phyloP scores from a whole-genome alignment of 2,113 vertebrate species.

The Collichthys lucidus region DNA sequence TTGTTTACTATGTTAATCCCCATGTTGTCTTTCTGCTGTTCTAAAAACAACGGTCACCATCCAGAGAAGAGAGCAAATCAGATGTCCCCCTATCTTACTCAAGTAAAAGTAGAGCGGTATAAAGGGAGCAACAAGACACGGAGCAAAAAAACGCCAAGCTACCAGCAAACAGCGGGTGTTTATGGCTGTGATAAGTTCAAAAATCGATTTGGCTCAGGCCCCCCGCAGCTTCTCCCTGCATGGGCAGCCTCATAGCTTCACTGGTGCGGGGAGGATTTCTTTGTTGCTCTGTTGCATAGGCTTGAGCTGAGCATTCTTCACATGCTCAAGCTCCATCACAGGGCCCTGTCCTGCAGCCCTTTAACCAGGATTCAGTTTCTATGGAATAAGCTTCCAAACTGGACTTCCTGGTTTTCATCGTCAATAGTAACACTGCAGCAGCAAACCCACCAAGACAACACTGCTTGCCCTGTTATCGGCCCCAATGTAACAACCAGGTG shows the following conservation, averaged over 20 bases:
- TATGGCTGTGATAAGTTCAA: slow-evolving; percentile 13
- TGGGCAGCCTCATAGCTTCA: slow-evolving; percentile 59
- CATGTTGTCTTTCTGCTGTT: too few species aligned
- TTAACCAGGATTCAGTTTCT: slow-evolving; percentile 23
- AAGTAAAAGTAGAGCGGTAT: neutral
- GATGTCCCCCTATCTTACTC: neutral
- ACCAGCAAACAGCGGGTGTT: slow-evolving; percentile 3
- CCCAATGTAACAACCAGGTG: neutral
- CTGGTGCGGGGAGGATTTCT: slow-evolving; percentile 57
- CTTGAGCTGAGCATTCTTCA: slow-evolving; percentile 78
- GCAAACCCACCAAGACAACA: neutral
- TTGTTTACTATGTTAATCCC: too few species aligned
- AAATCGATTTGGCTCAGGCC: slow-evolving; percentile 28
- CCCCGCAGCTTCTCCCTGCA: slow-evolving; percentile 46
- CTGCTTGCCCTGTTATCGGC: neutral
- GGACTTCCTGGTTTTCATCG: neutral
- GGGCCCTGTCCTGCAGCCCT: slow-evolving; percentile 52
- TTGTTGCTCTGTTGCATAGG: slow-evolving; percentile 59
- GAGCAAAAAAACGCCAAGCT: slow-evolving; percentile 21
- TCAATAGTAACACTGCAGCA: neutral
- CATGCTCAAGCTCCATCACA: slow-evolving; percentile 74
- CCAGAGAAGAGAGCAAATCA: too few species aligned
- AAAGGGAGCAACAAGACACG: neutral
- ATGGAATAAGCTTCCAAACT: neutral
- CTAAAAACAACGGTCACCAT: too few species aligned